These are phyloP conservation scores for Archilochus colubris DNA, from an alignment of 2,113 vertebrate genomes.

Conservation along the genomic window DNA sequence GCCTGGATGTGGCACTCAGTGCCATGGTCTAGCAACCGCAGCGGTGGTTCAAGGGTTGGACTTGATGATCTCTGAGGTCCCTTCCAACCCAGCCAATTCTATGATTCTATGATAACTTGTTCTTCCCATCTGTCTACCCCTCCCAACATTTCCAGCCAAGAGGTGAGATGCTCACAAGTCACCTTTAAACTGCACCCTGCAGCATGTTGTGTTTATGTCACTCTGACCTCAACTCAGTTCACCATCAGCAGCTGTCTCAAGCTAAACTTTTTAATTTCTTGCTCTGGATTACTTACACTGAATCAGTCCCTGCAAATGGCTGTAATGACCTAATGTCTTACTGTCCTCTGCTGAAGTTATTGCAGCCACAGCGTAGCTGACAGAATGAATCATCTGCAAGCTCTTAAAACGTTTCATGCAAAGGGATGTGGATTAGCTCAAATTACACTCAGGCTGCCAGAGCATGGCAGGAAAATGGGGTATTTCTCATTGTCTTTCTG, in stretches of 20 bases:
- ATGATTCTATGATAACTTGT: not conserved
- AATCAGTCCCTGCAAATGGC: not conserved
- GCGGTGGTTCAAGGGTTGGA: too few relatives aligned
- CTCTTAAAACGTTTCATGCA: not conserved
- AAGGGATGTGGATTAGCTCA: not conserved
- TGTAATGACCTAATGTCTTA: not conserved
- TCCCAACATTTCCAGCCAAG: not conserved
- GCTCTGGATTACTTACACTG: not conserved
- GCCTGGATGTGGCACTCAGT: too few relatives aligned
- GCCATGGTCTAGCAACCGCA: too few relatives aligned
- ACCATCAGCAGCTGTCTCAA: not conserved
- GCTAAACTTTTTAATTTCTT: not conserved
- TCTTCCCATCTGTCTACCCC: not conserved
- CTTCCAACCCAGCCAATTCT: too few relatives aligned
- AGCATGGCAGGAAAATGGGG: not conserved
- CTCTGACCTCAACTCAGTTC: not conserved
- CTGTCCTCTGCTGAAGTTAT: not conserved
- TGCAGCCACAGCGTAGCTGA: not conserved
- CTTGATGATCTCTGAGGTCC: too few relatives aligned
- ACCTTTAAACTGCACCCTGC: not conserved
- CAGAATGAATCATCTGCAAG: slow-evolving; percentile 3
- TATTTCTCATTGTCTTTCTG: not conserved
- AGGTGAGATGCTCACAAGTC: not conserved
- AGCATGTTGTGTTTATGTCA: not conserved
- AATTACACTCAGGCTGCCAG: not conserved